A percentile compares a stretch with the other conserved stretches of the same genome.
Evolutionary conservation across 1,140 invertebrate species (phyloP).

Genomic region (Augochlora pura): DNA sequence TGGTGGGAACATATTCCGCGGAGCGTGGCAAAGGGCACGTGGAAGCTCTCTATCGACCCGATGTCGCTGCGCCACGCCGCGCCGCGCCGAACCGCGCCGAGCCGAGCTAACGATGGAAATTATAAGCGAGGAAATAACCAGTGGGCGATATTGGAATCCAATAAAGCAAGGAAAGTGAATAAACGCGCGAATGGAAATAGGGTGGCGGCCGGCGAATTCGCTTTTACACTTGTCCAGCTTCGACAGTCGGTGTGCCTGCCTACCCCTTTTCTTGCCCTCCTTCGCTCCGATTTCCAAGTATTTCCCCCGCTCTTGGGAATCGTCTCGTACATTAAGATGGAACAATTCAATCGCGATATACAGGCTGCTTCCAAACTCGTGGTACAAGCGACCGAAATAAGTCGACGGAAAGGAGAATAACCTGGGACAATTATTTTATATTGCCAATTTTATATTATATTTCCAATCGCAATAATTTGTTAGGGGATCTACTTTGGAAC

Average conservation of each 20-base stretch:
- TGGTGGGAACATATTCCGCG: not conserved
- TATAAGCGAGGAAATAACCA: constrained; percentile 22
- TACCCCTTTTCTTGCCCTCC: not conserved
- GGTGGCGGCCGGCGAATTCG: constrained; percentile 2
- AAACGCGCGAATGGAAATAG: constrained; percentile 11
- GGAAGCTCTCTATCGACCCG: constrained; percentile 19
- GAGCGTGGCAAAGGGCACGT: constrained; percentile 34
- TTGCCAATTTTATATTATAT: too few species aligned
- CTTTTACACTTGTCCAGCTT: constrained; percentile 30
- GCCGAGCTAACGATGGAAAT: constrained; percentile 31
- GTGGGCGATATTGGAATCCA: constrained; percentile 51
- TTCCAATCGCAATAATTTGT: too few species aligned
- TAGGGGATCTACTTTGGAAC: too few species aligned
- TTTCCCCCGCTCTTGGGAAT: too few species aligned
- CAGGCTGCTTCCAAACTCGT: too few species aligned
- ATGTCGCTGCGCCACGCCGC: not conserved
- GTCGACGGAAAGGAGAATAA: too few species aligned
- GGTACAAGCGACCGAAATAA: too few species aligned
- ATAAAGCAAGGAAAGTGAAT: constrained; percentile 33
- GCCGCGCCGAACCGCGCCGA: too few species aligned
- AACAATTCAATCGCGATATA: too few species aligned
- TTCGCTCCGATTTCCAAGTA: too few species aligned
- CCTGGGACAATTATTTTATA: too few species aligned
- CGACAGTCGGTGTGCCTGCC: not conserved
- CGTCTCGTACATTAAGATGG: too few species aligned